Conservation (phyloP, 23 tunicate species). For the Halocynthia roretzi region DNA sequence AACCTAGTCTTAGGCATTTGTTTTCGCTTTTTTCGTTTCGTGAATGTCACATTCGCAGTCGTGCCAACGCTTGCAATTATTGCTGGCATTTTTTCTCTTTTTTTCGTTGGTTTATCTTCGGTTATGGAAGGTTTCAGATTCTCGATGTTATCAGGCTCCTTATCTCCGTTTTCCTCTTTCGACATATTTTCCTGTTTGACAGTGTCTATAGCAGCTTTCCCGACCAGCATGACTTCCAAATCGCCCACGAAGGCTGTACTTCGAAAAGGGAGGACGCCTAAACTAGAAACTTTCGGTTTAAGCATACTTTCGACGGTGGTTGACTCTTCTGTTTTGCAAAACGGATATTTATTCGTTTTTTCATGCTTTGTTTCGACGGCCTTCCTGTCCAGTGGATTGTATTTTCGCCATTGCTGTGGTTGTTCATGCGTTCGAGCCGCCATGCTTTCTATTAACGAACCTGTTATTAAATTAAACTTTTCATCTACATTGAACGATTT, state of each 20-base stretch:
- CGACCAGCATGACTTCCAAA: slow-evolving; percentile 74
- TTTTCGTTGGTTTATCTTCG: neutral
- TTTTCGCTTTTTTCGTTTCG: slow-evolving; percentile 46
- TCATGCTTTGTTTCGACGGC: neutral
- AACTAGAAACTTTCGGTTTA: slow-evolving; percentile 33
- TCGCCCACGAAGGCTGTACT: slow-evolving; percentile 46
- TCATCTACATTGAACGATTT: no score
- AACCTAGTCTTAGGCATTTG: slow-evolving; percentile 51
- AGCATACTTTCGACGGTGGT: slow-evolving; percentile 8
- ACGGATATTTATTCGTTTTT: slow-evolving; percentile 56
- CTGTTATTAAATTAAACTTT: no score
- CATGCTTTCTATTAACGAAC: no score
- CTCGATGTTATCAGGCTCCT: neutral
- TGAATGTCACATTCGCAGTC: slow-evolving; percentile 42
- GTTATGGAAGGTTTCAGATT: neutral
- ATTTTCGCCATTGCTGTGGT: slow-evolving; percentile 54
- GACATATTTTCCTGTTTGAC: neutral
- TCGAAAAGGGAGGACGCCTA: slow-evolving; percentile 55
- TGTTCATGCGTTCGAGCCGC: no score
- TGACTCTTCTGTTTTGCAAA: slow-evolving; percentile 27
- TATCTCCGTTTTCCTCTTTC: neutral
- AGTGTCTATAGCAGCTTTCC: slow-evolving; percentile 15
- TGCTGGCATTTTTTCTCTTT: slow-evolving; percentile 69
- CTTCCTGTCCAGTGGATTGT: slow-evolving; percentile 64
- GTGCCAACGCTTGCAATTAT: slow-evolving; percentile 64